Evolutionary conservation across 2,113 vertebrate species (phyloP).

Genomic region (Grammomys surdaster): DNA sequence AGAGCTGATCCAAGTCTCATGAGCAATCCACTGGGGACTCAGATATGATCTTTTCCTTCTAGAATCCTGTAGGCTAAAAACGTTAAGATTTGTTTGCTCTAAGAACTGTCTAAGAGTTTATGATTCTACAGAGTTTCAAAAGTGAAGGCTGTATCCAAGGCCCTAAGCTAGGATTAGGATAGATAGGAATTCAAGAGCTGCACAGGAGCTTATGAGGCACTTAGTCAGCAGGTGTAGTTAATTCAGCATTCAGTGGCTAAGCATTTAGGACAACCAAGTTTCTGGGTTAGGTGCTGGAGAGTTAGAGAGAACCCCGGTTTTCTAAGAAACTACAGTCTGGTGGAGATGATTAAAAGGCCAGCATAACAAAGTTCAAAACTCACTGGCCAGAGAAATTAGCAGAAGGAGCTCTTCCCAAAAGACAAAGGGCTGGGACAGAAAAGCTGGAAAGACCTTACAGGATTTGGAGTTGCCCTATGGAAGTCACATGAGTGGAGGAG

Average conservation of each 20-base stretch:
- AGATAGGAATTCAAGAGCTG: not conserved
- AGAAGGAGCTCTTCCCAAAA: not conserved
- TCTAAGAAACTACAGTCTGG: not conserved
- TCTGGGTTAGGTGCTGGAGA: constrained; percentile 5
- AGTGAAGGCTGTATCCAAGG: not conserved
- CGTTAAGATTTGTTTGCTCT: not conserved
- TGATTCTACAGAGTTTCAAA: not conserved
- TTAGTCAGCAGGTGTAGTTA: not conserved
- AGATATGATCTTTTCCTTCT: not conserved
- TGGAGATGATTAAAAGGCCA: not conserved
- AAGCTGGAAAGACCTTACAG: not conserved
- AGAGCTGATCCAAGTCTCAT: not conserved
- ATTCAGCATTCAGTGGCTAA: not conserved
- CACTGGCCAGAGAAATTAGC: not conserved
- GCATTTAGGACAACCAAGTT: not conserved
- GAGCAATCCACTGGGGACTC: not conserved
- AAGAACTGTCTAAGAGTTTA: constrained; percentile 32
- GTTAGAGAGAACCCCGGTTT: not conserved
- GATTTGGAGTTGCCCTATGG: not conserved
- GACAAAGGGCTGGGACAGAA: not conserved
- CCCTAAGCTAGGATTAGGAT: not conserved
- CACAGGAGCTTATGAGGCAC: not conserved
- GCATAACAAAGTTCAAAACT: not conserved
- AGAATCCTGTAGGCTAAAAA: constrained; percentile 26
- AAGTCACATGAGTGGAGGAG: not conserved